Base-by-base conservation (phyloP, 1,140 invertebrate genomes). In the Drosophila sproati region DNA sequence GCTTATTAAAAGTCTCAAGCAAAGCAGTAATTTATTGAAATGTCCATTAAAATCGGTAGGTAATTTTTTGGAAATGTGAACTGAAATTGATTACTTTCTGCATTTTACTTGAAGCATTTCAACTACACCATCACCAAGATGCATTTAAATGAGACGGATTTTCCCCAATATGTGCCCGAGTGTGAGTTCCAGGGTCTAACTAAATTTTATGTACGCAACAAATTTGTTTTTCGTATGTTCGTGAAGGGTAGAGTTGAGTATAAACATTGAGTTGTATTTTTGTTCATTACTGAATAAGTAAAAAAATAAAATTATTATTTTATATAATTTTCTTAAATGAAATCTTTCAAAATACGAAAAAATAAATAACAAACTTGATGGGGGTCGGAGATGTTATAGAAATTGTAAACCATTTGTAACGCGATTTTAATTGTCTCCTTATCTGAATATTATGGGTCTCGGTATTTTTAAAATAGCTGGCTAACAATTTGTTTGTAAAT, bases 31-130 rank as follows among this genome's bases (percentile, higher is more conserved):
- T 0, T n/a, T 43, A 35, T 20, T 82, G 0, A 29, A 39, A 7
- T 80, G 79, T 10, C 79, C 80, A 2, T 28, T 82, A 1, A 75
- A 37, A 57, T 4, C 52, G 35, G 70, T 66, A 28, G 29, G 61
- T 72, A 4, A 4, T 32, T 2, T 5, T 10, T 7, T 20, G 34
- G 34, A 0, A 28, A 37, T 4, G 12, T 2, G 1, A 12, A 45
- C 45, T 66, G 3, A 34, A 48, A 28, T 39, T 32, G 7, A 32
- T 32, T 20, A 31, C 3, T n/a, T 59, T 60, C 3, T 20, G 20
- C 20, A 2, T 3, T 50, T 20, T 28, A 34, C 39, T 31, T 66
- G 3, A 8, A 73, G 70, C 29, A 59, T 37, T 52, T 73, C 5
- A 73, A 62, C 29, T 59, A 59, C 29, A 20, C 41, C 2, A 1